phyloP scores from a whole-genome alignment of 2,888 invertebrate species.

The Actias luna region DNA sequence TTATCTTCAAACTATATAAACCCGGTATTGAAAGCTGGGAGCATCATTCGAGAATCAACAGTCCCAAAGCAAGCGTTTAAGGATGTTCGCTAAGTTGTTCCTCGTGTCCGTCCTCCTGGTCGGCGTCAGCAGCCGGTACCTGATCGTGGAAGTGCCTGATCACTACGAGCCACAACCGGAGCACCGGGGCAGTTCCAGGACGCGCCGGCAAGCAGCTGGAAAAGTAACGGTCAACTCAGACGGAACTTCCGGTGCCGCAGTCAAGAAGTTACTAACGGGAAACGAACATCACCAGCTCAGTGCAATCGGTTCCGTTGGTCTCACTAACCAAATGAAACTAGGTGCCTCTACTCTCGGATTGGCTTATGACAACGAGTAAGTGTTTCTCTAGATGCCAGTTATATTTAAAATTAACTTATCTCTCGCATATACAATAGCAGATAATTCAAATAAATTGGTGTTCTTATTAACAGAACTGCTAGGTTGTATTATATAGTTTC shows the following conservation, averaged over 20 bases:
- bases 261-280: constrained; percentile 24
- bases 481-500: too few relatives aligned
- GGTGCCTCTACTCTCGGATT: constrained; percentile 46
- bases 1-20: background rate
- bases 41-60: background rate
- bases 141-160: background rate
- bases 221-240: constrained; percentile 14
- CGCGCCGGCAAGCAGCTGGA: constrained; percentile 8
- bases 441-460: too few relatives aligned
- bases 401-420: too few relatives aligned
- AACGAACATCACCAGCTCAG: constrained; percentile 26
- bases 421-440: too few relatives aligned
- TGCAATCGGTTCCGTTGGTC: constrained; percentile 35
- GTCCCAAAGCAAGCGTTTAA: background rate
- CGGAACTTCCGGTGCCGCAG: constrained; percentile 14
- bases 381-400: constrained; percentile 16
- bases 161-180: background rate
- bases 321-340: constrained; percentile 23
- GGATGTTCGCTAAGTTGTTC: constrained; percentile 3
- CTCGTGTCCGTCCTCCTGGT: background rate
- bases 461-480: too few relatives aligned
- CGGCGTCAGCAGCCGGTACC: constrained; percentile 2
- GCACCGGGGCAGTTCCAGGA: background rate
- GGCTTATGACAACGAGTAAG: constrained; percentile 52
- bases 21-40: background rate